Conservation (phyloP, 2,113 vertebrate species). For the Desmodus rotundus region DNA sequence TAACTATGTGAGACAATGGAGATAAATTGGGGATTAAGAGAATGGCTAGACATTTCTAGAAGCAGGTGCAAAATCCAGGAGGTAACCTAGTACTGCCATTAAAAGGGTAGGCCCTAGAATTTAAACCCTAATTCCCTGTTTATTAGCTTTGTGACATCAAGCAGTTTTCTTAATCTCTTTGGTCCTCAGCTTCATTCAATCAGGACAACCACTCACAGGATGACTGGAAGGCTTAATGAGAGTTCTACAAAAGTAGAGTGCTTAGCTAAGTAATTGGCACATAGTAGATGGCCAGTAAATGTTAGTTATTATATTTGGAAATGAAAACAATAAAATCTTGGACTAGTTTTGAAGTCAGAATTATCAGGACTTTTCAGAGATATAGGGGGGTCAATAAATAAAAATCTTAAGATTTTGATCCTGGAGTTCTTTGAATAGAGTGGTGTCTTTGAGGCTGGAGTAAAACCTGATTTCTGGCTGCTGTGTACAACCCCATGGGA, state of each 20-base stretch:
- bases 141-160: background rate
- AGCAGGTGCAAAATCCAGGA: background rate
- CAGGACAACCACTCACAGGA: background rate
- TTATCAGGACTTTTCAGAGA: background rate
- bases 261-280: background rate
- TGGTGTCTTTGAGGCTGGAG: background rate
- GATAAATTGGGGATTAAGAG: background rate
- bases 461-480: background rate
- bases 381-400: background rate
- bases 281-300: too few relatives aligned
- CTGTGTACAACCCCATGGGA: background rate
- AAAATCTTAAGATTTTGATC: slow-evolving; percentile 12
- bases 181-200: background rate
- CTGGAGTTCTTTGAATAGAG: background rate
- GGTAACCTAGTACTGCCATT: background rate
- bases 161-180: background rate
- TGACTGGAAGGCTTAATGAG: background rate
- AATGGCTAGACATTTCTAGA: background rate
- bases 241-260: background rate
- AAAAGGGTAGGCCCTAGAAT: background rate
- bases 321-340: background rate
- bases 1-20: background rate
- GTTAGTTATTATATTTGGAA: background rate
- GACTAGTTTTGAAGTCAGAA: background rate
- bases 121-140: background rate